These are phyloP conservation scores for Aphelenchoides fujianensis DNA, from an alignment of 1,140 invertebrate species.

Conservation along the genomic window DNA sequence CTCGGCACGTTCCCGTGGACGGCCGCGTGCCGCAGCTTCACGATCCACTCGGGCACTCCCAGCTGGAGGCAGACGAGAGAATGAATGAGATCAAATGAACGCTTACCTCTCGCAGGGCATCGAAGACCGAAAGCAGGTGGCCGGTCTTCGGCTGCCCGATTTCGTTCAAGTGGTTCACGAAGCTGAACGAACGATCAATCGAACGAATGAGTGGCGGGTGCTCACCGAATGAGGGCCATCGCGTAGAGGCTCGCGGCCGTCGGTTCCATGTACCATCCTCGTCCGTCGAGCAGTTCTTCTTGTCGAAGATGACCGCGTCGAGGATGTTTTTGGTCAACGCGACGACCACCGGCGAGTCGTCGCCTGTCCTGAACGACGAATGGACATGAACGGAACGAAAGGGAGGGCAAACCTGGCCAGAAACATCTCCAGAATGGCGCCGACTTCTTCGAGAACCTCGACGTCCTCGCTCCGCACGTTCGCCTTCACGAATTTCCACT, in stretches of 20 bases:
- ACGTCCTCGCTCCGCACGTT: background rate
- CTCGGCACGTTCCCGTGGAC: conserved; percentile 3
- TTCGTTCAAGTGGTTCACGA: conserved; percentile 4
- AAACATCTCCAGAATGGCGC: background rate
- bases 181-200: background rate
- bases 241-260: background rate
- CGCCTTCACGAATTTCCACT: conserved; percentile 9
- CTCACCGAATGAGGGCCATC: background rate
- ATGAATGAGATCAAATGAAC: background rate
- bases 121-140: background rate
- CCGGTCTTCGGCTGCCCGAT: conserved; percentile 6
- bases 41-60: background rate
- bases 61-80: background rate
- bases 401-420: background rate
- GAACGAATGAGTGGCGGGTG: background rate
- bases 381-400: background rate
- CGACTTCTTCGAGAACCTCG: background rate
- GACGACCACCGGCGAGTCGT: background rate
- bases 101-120: background rate
- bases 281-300: background rate
- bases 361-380: background rate
- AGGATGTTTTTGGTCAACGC: background rate
- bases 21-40: background rate
- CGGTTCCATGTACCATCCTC: background rate
- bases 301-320: background rate